Evolutionary conservation across 2,888 invertebrate species (phyloP), one percentile per base, ranked within the genome.

Genomic region (Petrolisthes manimaculis): DNA sequence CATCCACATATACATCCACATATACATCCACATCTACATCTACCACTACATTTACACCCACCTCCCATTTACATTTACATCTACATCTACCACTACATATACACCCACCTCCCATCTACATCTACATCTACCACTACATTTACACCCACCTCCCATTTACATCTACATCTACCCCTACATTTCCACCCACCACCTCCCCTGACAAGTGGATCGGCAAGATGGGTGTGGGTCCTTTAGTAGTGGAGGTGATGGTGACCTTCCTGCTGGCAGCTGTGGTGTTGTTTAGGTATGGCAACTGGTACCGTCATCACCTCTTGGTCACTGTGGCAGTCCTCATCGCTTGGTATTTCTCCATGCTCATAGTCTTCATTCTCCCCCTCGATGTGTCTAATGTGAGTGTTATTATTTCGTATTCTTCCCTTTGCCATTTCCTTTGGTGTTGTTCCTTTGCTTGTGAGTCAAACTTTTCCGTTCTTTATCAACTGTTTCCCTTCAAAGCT

Each of bases 281-380:
- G 80, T 98, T 97, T 93, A 95, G 97, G 93, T 99, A 99, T 95
- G 99, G 99, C 55, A 98, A 99, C 93, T 97, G 98, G 94, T 96
- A 96, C 93, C 95, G 97, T 91, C 99, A 99, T 93, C 97, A 98
- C 93, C 95, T 97, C 91, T 94, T 98, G 92, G 99, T 99, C 69
- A 99, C 99, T 3, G 93, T 98, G 78, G 96, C 98, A 74, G 98
- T 99, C 24, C 94, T 99, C 85, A 95, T 98, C 91, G 98, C 99
- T 91, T 99, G 99, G 99, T 99, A 97, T 93, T 99, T 99, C 94
- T 99, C 99, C 56, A 96, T 99, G 94, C 95, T 99, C 92, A 99
- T 99, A 92, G 97, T 99, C 93, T 98, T 99, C 93, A 96, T 99
- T 84, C 95, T 99, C 92, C 99, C 99, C 21, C 94, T 99, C 92